Percentiles rank a stretch among this genome's conserved stretches.
phyloP scores from a whole-genome alignment of 2,888 invertebrate species.

The Noctua janthe region DNA sequence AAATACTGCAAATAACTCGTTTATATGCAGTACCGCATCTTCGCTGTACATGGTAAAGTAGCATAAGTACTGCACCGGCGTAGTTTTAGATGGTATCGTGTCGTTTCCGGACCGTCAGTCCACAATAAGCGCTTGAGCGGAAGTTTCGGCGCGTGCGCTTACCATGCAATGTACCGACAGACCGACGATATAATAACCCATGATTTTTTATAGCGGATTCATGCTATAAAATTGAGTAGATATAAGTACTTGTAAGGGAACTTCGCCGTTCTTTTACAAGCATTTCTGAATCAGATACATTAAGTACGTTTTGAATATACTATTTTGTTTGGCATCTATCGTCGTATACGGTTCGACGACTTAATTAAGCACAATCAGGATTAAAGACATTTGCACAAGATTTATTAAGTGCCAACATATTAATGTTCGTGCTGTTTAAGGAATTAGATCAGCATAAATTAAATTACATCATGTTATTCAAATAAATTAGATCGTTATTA shows the following conservation, averaged over 20 bases:
- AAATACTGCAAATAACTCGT: conserved; percentile 50
- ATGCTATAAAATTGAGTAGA: conserved; percentile 44
- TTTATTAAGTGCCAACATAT: conserved; percentile 48
- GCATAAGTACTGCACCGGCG: conserved; percentile 66
- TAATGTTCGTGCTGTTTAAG: conserved; percentile 16
- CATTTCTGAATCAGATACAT: neutral
- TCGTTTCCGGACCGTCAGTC: conserved; percentile 78
- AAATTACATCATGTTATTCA: conserved; percentile 25
- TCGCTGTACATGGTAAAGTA: conserved; percentile 51
- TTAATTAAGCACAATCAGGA: conserved; percentile 36
- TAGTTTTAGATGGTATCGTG: conserved; percentile 79
- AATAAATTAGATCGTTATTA: conserved; percentile 22
- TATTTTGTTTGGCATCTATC: conserved; percentile 9
- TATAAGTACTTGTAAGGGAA: conserved; percentile 37
- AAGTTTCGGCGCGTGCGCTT: conserved; percentile 85
- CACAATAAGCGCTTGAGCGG: conserved; percentile 80
- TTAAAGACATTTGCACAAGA: conserved; percentile 14
- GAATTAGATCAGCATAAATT: conserved; percentile 34
- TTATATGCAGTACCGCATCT: conserved; percentile 55
- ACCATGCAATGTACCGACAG: conserved; percentile 74
- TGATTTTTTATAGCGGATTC: conserved; percentile 69
- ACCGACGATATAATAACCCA: conserved; percentile 56
- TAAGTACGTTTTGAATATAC: neutral
- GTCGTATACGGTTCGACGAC: conserved; percentile 18
- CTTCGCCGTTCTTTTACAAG: conserved; percentile 33